Evolutionary conservation across 2,797 vertebrate genomes (phyloP), one percentile per base, ranked within the genome.

Genomic region (Huso huso): DNA sequence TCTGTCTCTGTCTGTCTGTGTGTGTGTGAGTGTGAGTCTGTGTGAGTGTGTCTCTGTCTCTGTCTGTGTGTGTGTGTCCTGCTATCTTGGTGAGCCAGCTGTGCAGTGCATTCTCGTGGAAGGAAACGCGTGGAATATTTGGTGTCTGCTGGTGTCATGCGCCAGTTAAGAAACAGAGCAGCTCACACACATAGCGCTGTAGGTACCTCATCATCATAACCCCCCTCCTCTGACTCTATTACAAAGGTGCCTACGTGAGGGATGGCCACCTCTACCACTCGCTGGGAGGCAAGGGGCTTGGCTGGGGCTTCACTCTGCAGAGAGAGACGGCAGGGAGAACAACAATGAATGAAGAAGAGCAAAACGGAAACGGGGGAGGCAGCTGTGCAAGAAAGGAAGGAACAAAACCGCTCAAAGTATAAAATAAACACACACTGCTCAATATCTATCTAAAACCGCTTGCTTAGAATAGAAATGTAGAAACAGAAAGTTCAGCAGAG

Each of bases 181-280:
- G 53, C 59, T 60, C 53, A 62, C 51, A 49, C 51, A 67, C 65
- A 72, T 65, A 77, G 71, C 55, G 65, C 52, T 65, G 71, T 74
- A 73, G 78, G 90, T 99, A 99, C 96, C 96, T 99, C 92, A 50
- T 98, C 95, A 80, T 99, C 95, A 86, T 96, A 98, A 81, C 94
- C 95, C 86, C 94, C 94, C 88, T 94, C 93, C 86, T 95, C 91
- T 85, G 94, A 91, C 86, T 96, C 91, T 91, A 93, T 92, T 82
- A 97, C 87, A 87, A 96, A 94, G 77, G 92, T 94, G 83, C 94
- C 96, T 91, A 97, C 84, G 73, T 93, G 89, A 76, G 95, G 95
- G 77, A 96, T 93, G 83, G 92, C 92, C 88, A 98, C 93, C 89
- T 99, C 94, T 80, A 96, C 87, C 74, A 91, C 92, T 83, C 83